Percentiles rank a stretch among this genome's conserved stretches.
Conservation (phyloP, 2,113 vertebrate genomes). For the Rana temporaria region DNA sequence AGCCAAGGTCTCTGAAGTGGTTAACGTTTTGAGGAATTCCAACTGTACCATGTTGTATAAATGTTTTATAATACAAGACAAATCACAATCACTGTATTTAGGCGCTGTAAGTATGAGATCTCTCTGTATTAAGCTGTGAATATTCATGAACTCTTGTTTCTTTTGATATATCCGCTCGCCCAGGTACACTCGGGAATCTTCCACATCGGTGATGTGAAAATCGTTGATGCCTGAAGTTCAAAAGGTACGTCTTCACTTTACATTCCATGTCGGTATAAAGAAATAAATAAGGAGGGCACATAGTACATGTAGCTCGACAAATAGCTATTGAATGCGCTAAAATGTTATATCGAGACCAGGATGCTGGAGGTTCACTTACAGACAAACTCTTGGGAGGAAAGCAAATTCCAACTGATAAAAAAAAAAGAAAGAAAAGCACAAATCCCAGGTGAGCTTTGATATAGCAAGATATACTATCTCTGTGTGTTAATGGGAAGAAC, state of each 20-base stretch:
- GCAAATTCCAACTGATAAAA: background rate
- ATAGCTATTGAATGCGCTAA: slow-evolving; percentile 32
- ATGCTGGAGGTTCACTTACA: slow-evolving; percentile 8
- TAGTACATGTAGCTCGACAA: slow-evolving; percentile 28
- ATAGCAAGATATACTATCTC: background rate
- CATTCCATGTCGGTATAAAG: slow-evolving; percentile 34
- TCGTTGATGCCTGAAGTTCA: slow-evolving; percentile 73
- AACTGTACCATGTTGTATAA: slow-evolving; percentile 17
- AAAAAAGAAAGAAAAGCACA: background rate
- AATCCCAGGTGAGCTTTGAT: background rate
- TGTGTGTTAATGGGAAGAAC: too few species aligned
- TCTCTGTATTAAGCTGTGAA: slow-evolving; percentile 52
- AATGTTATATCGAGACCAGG: slow-evolving; percentile 8
- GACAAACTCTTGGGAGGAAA: background rate
- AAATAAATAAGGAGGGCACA: slow-evolving; percentile 23
- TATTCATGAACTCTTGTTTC: slow-evolving; percentile 74
- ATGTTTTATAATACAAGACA: slow-evolving; percentile 51
- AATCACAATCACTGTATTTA: slow-evolving; percentile 49
- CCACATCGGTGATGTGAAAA: slow-evolving; percentile 84
- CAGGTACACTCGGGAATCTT: slow-evolving; percentile 84
- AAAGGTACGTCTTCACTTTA: slow-evolving; percentile 74
- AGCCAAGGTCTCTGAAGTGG: background rate
- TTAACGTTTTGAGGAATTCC: slow-evolving; percentile 31
- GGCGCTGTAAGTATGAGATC: slow-evolving; percentile 38
- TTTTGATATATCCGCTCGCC: slow-evolving; percentile 80